phyloP scores from a whole-genome alignment of 2,797 vertebrate genomes.

The Enteromius paludinosus region DNA sequence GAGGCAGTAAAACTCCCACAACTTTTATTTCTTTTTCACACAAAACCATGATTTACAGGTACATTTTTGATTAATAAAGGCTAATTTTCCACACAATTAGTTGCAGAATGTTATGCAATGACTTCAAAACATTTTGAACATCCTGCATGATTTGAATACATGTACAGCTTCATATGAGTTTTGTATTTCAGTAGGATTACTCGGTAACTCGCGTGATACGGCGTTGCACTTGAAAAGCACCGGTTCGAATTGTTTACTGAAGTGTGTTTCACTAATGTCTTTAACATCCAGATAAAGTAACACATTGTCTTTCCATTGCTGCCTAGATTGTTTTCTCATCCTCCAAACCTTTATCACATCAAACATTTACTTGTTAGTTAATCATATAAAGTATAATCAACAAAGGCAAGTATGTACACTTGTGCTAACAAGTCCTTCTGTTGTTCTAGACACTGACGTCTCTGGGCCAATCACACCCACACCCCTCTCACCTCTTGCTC shows the following conservation, averaged over 20 bases:
- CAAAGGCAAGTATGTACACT: not conserved
- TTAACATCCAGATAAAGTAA: not conserved
- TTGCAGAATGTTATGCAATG: no score
- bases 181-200: no score
- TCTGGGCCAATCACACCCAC: not conserved
- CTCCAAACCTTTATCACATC: not conserved
- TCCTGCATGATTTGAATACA: no score
- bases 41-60: no score
- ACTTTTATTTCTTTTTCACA: no score
- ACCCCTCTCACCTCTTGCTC: conserved; percentile 63
- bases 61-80: no score
- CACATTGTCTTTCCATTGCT: not conserved
- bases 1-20: no score
- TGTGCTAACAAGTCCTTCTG: conserved; percentile 45
- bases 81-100: no score
- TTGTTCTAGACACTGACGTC: conserved; percentile 50
- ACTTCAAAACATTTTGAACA: no score
- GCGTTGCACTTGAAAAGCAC: no score
- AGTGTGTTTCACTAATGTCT: not conserved
- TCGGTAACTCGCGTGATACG: no score
- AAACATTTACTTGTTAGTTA: conserved; percentile 21
- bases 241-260: not conserved
- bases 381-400: conserved; percentile 30
- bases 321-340: not conserved
- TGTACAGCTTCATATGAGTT: no score